Conservation (phyloP, 2,888 invertebrate species). For the Lacanobia wlatinum region DNA sequence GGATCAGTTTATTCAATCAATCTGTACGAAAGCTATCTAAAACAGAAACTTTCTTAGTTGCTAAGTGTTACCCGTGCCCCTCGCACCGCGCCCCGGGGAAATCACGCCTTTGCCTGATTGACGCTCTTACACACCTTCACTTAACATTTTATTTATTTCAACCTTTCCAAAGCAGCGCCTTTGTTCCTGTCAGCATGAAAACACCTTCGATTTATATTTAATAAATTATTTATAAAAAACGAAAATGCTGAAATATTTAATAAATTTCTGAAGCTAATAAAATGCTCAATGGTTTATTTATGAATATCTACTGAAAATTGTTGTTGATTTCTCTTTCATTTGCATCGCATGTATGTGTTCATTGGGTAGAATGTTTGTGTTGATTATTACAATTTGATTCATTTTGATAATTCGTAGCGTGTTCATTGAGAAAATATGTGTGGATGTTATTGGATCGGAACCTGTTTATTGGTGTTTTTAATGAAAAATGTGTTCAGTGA, state of each 20-base stretch:
- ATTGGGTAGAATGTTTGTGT: constrained; percentile 27
- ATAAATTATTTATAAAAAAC: constrained; percentile 36
- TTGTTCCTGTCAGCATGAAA: constrained; percentile 45
- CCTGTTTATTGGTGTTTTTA: neutral
- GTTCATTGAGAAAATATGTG: neutral
- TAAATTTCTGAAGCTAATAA: constrained; percentile 12
- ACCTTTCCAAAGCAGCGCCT: constrained; percentile 42
- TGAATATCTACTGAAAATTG: neutral
- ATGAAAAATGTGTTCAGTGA: neutral
- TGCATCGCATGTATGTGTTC: constrained; percentile 25
- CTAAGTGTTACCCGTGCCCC: neutral
- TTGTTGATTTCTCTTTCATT: constrained; percentile 24
- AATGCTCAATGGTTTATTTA: neutral
- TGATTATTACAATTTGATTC: constrained; percentile 30
- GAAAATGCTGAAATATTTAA: neutral
- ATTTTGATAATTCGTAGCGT: constrained; percentile 28
- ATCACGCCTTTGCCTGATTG: constrained; percentile 59
- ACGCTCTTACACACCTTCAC: constrained; percentile 49
- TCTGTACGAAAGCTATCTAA: constrained; percentile 20
- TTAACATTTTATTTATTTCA: constrained; percentile 54
- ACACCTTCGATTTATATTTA: constrained; percentile 37
- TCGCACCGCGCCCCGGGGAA: constrained; percentile 47
- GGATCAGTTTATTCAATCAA: constrained; percentile 15
- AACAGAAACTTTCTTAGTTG: constrained; percentile 23
- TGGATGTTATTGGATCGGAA: neutral